A percentile compares a stretch with the other conserved stretches of the same genome.
Conservation (phyloP, 2,888 invertebrate species). For the Agriopis aurantiaria region DNA sequence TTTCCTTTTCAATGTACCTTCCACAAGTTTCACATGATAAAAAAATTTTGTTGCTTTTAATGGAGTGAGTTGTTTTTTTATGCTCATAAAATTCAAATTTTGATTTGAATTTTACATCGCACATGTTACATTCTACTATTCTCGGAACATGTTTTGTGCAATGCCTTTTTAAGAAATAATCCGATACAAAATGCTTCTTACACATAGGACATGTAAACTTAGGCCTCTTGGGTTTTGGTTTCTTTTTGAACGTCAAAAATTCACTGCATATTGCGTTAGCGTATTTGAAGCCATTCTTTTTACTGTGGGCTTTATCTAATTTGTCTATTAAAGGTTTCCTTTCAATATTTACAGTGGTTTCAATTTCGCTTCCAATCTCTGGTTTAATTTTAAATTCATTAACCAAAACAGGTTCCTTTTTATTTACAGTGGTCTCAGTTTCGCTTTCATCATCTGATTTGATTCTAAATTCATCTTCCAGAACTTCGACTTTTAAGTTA, state of each 20-base stretch:
- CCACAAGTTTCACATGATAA: constrained; percentile 65
- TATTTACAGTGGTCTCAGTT: constrained; percentile 14
- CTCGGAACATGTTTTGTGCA: constrained; percentile 64
- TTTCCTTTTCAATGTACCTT: constrained; percentile 52
- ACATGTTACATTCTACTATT: constrained; percentile 61
- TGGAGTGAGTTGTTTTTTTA: constrained; percentile 62
- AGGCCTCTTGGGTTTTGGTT: constrained; percentile 48
- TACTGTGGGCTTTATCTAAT: neutral
- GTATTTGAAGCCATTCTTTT: constrained; percentile 63
- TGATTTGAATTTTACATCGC: constrained; percentile 60
- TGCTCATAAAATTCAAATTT: constrained; percentile 75
- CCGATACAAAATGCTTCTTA: constrained; percentile 73
- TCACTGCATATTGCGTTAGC: constrained; percentile 64
- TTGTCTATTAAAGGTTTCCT: constrained; percentile 25
- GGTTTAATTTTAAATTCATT: constrained; percentile 75
- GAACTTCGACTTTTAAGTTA: constrained; percentile 65
- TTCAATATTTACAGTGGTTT: constrained; percentile 1
- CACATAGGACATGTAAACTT: constrained; percentile 72
- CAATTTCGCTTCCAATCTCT: constrained; percentile 56
- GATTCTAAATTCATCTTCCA: constrained; percentile 78
- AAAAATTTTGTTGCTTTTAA: constrained; percentile 51
- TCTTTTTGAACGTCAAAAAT: constrained; percentile 73
- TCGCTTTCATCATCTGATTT: constrained; percentile 63
- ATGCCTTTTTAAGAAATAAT: constrained; percentile 73
- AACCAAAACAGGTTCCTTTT: constrained; percentile 60